These are phyloP conservation scores for Coregonus suidteri DNA, from an alignment of 2,797 vertebrate species.

Conservation along the genomic window DNA sequence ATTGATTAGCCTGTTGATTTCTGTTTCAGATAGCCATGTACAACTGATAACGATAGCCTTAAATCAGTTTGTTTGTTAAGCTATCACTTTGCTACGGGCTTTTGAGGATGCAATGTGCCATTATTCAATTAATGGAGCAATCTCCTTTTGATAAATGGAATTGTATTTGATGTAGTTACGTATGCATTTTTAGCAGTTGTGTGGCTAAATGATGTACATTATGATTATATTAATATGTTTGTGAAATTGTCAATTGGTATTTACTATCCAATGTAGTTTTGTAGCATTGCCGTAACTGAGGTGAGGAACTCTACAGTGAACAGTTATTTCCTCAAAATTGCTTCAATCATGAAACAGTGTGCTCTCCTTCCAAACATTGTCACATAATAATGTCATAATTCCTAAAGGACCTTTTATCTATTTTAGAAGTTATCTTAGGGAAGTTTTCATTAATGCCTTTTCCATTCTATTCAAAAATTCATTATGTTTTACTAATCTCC, in stretches of 20 bases:
- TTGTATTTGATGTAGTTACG: not conserved
- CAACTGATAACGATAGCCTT: conserved; percentile 13
- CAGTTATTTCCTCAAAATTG: conserved; percentile 22
- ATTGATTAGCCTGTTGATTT: conserved; percentile 24
- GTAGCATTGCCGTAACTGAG: not conserved
- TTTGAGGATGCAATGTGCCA: not conserved
- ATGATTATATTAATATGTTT: not conserved
- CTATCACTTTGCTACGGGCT: not conserved
- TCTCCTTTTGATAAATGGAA: not conserved
- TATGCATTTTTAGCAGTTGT: not conserved
- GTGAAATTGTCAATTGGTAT: not conserved
- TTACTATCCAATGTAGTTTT: not conserved
- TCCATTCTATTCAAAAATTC: conserved; percentile 69
- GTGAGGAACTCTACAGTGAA: not conserved
- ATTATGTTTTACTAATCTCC: conserved; percentile 76
- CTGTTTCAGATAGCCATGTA: conserved; percentile 25
- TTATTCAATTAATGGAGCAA: not conserved
- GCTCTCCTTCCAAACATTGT: conserved; percentile 55
- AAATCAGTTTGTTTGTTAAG: conserved; percentile 16
- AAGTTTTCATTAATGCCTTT: conserved; percentile 70
- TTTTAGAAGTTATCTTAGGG: conserved; percentile 67
- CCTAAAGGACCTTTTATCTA: conserved; percentile 64
- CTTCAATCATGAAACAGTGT: conserved; percentile 13
- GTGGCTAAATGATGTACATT: not conserved
- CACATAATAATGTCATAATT: conserved; percentile 61